phyloP scores from a whole-genome alignment of 2,888 invertebrate genomes.

The Standfussiana lucernea region DNA sequence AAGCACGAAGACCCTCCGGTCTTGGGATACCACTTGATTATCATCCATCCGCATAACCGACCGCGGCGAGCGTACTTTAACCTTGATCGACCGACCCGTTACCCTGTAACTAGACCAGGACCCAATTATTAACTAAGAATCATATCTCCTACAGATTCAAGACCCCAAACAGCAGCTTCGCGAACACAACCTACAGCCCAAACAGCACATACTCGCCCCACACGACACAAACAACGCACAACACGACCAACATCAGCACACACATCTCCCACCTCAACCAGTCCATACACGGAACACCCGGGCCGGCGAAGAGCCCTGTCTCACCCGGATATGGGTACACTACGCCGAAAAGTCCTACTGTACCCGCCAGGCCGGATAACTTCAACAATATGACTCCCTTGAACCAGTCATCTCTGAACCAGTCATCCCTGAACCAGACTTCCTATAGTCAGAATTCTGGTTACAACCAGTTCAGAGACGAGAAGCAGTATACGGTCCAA shows the following conservation, averaged over 20 bases:
- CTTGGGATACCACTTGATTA: background rate
- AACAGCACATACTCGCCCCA: slow-evolving; percentile 84
- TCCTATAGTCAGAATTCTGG: slow-evolving; percentile 69
- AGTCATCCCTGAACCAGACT: slow-evolving; percentile 25
- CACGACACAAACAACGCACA: slow-evolving; percentile 66
- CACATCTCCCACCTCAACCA: slow-evolving; percentile 81
- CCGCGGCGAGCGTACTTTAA: background rate
- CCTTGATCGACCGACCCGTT: too few species aligned
- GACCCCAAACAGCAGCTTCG: slow-evolving; percentile 84
- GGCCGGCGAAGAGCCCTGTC: slow-evolving; percentile 58
- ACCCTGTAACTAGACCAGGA: background rate
- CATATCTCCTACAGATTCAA: slow-evolving; percentile 71
- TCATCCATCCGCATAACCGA: background rate
- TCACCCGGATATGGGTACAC: slow-evolving; percentile 64
- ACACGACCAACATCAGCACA: slow-evolving; percentile 72
- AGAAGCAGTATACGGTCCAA: slow-evolving; percentile 79
- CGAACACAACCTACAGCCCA: slow-evolving; percentile 86
- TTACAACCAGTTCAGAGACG: slow-evolving; percentile 72
- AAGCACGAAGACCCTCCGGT: too few species aligned
- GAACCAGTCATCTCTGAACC: slow-evolving; percentile 53
- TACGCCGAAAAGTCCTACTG: slow-evolving; percentile 60
- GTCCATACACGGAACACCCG: slow-evolving; percentile 76
- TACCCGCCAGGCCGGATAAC: slow-evolving; percentile 40
- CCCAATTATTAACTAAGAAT: background rate
- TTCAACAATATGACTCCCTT: slow-evolving; percentile 26